These are phyloP conservation scores for Marisa cornuarietis DNA, from an alignment of 1,140 invertebrate genomes.

Conservation along the genomic window DNA sequence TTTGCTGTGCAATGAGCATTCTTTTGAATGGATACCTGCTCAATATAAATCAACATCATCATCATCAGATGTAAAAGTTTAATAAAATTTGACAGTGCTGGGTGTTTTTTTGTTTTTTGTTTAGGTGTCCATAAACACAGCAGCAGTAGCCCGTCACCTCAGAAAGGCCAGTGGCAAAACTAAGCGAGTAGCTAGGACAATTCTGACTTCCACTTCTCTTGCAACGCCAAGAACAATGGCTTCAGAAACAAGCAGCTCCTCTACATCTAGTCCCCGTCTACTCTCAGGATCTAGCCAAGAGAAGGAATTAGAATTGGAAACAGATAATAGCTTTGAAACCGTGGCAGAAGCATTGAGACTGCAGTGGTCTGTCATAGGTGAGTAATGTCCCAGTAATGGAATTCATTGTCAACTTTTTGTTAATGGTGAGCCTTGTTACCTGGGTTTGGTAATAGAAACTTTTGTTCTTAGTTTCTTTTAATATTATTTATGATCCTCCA, in stretches of 20 bases:
- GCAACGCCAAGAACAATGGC: conserved; percentile 25
- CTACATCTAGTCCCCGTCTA: background rate
- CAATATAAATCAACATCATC: too few relatives aligned
- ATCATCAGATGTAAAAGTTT: too few relatives aligned
- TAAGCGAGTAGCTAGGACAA: conserved; percentile 28
- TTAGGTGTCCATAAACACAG: conserved; percentile 53
- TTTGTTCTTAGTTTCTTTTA: conserved; percentile 7
- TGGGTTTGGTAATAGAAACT: background rate
- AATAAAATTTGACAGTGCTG: too few relatives aligned
- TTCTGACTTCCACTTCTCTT: conserved; percentile 29
- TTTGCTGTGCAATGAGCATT: too few relatives aligned
- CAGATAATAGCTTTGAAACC: conserved; percentile 52
- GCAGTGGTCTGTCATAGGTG: conserved; percentile 61
- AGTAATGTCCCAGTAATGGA: background rate
- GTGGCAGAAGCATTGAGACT: conserved; percentile 59
- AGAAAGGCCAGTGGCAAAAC: conserved; percentile 21
- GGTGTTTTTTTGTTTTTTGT: conserved; percentile 8
- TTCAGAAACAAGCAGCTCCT: conserved; percentile 8
- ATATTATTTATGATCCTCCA: background rate
- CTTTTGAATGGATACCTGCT: too few relatives aligned
- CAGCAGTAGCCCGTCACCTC: conserved; percentile 30
- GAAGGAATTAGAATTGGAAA: conserved; percentile 12
- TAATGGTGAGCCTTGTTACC: background rate
- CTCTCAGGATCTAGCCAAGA: background rate
- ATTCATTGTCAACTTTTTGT: background rate